Conservation (phyloP, 35 echinoderm and acorn worm species). For the Lytechinus variegatus region DNA sequence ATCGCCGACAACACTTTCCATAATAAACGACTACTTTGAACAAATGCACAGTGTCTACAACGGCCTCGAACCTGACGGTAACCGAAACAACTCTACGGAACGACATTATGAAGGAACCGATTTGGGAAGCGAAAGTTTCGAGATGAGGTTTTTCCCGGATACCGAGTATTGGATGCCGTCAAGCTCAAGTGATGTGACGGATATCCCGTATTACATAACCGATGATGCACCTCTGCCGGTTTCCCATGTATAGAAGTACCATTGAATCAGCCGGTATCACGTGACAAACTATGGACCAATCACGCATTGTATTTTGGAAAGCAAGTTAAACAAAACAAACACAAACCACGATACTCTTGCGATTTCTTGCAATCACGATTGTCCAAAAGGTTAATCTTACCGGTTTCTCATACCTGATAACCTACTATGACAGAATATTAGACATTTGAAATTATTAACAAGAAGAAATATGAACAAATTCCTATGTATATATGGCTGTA, state of each 20-base stretch:
- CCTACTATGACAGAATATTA: too few species aligned
- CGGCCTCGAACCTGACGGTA: neutral
- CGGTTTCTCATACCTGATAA: too few species aligned
- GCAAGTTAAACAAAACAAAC: too few species aligned
- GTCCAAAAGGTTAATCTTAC: too few species aligned
- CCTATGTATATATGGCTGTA: too few species aligned
- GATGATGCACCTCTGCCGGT: constrained; percentile 11
- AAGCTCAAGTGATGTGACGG: neutral
- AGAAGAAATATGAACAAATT: too few species aligned
- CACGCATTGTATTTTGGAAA: too few species aligned
- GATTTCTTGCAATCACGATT: too few species aligned
- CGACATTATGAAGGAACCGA: neutral
- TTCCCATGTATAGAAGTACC: neutral
- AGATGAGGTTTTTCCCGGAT: constrained; percentile 13
- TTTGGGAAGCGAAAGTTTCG: neutral
- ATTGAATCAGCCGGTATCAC: too few species aligned
- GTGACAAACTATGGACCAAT: too few species aligned
- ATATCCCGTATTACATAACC: constrained; percentile 1
- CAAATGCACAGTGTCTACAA: constrained; percentile 9
- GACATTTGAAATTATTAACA: too few species aligned
- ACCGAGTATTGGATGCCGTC: constrained; percentile 24
- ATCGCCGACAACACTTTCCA: neutral
- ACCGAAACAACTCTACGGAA: neutral
- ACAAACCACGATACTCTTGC: too few species aligned
- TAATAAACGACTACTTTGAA: constrained; percentile 25